Percentiles rank a stretch among this genome's conserved stretches.
These are phyloP conservation scores for Sminthurinus aureus DNA, from an alignment of 2,888 invertebrate genomes.

Conservation along the genomic window DNA sequence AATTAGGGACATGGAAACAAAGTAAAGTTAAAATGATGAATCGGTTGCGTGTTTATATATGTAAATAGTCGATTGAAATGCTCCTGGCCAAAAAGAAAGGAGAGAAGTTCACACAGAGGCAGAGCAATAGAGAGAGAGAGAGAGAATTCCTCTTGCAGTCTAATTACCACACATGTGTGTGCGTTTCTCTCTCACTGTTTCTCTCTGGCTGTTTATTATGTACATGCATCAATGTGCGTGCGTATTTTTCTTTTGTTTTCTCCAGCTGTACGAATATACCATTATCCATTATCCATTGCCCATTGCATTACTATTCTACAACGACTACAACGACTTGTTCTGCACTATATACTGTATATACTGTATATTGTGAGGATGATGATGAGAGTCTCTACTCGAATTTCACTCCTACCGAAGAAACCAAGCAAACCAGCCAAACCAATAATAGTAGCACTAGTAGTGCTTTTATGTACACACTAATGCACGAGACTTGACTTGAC, in stretches of 20 bases:
- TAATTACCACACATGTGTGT: conserved; percentile 21
- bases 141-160: conserved; percentile 14
- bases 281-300: no score
- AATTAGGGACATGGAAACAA: conserved; percentile 38
- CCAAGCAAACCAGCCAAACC: no score
- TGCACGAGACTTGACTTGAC: no score
- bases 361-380: no score
- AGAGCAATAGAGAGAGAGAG: background rate
- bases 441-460: no score
- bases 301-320: no score
- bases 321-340: no score
- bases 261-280: background rate
- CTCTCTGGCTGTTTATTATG: background rate
- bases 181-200: background rate
- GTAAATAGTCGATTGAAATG: conserved; percentile 42
- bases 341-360: background rate
- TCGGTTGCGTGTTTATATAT: conserved; percentile 41
- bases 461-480: no score
- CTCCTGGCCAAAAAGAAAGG: conserved; percentile 22
- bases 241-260: background rate
- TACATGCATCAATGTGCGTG: conserved; percentile 3
- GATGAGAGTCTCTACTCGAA: no score
- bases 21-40: conserved; percentile 40
- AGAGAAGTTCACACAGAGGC: background rate
- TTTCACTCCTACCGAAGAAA: no score